phyloP scores from a whole-genome alignment of 2,797 vertebrate species.

The Trematomus bernacchii region DNA sequence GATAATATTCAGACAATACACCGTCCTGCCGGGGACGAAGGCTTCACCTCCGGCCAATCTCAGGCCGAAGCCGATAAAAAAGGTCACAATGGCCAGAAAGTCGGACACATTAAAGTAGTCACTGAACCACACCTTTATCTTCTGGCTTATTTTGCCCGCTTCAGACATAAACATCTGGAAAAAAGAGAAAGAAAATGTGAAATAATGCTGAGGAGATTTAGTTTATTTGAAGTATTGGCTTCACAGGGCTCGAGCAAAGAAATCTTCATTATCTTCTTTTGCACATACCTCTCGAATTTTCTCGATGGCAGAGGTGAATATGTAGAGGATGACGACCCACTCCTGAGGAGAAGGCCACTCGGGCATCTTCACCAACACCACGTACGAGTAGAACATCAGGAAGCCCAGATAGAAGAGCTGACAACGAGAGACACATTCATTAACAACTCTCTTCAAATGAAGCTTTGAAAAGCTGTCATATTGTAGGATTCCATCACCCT shows the following conservation, averaged over 20 bases:
- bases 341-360: constrained; percentile 91
- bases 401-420: constrained; percentile 97
- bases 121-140: constrained; percentile 98
- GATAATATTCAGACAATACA: constrained; percentile 98
- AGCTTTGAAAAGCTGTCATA: too few relatives aligned
- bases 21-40: constrained; percentile 90
- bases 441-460: background rate
- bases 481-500: too few relatives aligned
- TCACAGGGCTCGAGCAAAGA: background rate
- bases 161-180: constrained; percentile 98
- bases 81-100: constrained; percentile 95
- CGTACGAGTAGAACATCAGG: constrained; percentile 97
- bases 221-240: background rate
- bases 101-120: constrained; percentile 98
- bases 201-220: background rate
- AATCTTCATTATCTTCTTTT: background rate
- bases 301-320: constrained; percentile 96
- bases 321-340: constrained; percentile 98
- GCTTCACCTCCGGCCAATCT: constrained; percentile 88
- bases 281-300: constrained; percentile 95
- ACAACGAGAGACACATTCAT: constrained; percentile 35
- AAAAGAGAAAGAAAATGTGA: constrained; percentile 3
- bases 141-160: constrained; percentile 97
- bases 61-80: constrained; percentile 95
- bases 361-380: constrained; percentile 96